phyloP scores from a whole-genome alignment of 2,113 vertebrate genomes.

The Columba livia region DNA sequence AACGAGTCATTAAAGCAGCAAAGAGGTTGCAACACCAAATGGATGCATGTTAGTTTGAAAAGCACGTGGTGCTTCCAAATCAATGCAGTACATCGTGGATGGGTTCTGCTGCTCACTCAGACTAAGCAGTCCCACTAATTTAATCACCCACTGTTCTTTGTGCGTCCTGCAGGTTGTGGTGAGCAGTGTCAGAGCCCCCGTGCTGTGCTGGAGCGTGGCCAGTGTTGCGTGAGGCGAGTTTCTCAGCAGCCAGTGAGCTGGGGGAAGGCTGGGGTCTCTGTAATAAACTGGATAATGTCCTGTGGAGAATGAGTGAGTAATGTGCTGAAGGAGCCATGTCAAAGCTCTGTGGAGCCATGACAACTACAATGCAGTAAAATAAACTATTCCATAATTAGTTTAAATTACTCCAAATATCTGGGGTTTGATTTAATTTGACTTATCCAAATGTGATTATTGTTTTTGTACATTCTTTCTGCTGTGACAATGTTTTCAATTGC shows the following conservation, averaged over 20 bases:
- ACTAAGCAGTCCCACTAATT: not conserved
- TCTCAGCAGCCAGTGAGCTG: not conserved
- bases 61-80: not conserved
- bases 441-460: not conserved
- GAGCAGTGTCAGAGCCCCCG: accelerated
- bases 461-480: not conserved
- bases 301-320: not conserved
- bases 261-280: not conserved
- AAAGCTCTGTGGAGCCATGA: not conserved
- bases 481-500: not conserved
- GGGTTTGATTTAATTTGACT: not conserved
- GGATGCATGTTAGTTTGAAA: not conserved
- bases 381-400: not conserved
- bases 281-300: accelerated
- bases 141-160: not conserved
- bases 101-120: not conserved
- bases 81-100: accelerated
- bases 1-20: not conserved
- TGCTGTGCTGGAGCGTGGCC: accelerated
- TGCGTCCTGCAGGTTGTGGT: accelerated
- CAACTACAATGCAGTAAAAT: not conserved
- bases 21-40: not conserved
- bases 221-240: accelerated
- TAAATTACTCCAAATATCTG: not conserved
- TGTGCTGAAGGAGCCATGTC: not conserved